Evolutionary conservation across 2,797 vertebrate genomes (phyloP).

Genomic region (Micromesistius poutassou): DNA sequence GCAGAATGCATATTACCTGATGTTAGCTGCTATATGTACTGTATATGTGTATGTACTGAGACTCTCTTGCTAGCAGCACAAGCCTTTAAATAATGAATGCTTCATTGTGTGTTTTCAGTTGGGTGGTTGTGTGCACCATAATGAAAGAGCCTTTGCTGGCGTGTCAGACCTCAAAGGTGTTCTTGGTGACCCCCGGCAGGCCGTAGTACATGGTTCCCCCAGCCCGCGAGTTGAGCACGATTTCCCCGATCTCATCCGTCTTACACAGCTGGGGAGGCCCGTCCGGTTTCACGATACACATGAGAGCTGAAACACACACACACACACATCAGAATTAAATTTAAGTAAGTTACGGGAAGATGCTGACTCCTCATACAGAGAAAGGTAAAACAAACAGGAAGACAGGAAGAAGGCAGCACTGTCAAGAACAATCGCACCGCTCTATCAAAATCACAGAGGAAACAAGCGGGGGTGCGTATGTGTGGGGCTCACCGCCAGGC

Average conservation of each 20-base stretch:
- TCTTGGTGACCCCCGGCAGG: slow-evolving; percentile 93
- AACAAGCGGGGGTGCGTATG: slow-evolving; percentile 1
- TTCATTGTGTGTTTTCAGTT: not conserved
- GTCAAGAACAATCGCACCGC: not conserved
- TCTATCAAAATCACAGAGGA: not conserved
- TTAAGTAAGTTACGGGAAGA: not conserved
- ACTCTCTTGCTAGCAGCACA: not conserved
- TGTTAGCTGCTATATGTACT: too few relatives aligned
- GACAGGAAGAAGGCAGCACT: not conserved
- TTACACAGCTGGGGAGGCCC: slow-evolving; percentile 91
- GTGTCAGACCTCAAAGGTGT: slow-evolving; percentile 86
- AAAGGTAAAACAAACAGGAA: not conserved
- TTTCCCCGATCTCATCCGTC: slow-evolving; percentile 96
- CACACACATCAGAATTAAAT: not conserved
- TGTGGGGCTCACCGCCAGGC: slow-evolving; percentile 85
- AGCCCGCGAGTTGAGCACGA: slow-evolving; percentile 89
- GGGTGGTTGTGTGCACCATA: not conserved
- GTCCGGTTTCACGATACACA: slow-evolving; percentile 94
- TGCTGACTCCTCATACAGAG: not conserved
- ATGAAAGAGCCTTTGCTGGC: not conserved
- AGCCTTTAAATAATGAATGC: not conserved
- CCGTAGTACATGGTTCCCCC: slow-evolving; percentile 96
- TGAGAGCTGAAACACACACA: slow-evolving; percentile 77
- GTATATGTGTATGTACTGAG: too few relatives aligned
- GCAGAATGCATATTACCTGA: not conserved